Evolutionary conservation across 2,888 invertebrate genomes (phyloP), one percentile per base, ranked within the genome.

Genomic region (Leptinotarsa peninsularis): DNA sequence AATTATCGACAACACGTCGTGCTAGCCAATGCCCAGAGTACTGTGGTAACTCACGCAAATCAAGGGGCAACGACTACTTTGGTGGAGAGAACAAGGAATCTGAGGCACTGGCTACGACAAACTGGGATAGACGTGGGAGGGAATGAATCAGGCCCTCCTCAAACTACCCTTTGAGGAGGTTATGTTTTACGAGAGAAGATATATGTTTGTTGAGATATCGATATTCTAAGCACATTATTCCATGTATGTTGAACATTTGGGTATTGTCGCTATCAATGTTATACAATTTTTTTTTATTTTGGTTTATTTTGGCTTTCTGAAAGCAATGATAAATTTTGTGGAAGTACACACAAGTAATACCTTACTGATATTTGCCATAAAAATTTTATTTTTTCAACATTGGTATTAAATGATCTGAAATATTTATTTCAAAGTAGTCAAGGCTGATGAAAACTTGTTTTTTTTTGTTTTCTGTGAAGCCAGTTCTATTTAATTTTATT

Each of bases 21-120:
- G 82, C 86, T 90, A 75, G 89, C 89, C n/a, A 89, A 88, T 72
- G 88, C 88, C 23, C 88, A 88, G 81, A 87, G 88, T 75, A 89
- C 88, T 13, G 84, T 88, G 56, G 90, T 83, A 84, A 91, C 81
- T 82, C 90, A 84, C 72, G 88, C 87, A 13, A 82, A 83, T 21
- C 90, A 91, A 43, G 91, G 91, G 71, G 69, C 91, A 27, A 90
- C 92, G 2, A 91, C 92, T 10, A 92, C 91, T 72, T 85, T 93
- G 72, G 92, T 92, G 67, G 93, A 93, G 83, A 89, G 93, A 52
- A 93, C 93, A 1, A 89, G 92, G 73, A 92, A 92, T 82, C 87
- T 93, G 76, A 89, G 93, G 77, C 93, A 93, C 82, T 93, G 93
- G 93, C 85, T 93, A 75, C 89, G 92, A 18, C 93, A 93, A 85